Conservation (phyloP, 2,113 vertebrate species). For the Ursus arctos region DNA sequence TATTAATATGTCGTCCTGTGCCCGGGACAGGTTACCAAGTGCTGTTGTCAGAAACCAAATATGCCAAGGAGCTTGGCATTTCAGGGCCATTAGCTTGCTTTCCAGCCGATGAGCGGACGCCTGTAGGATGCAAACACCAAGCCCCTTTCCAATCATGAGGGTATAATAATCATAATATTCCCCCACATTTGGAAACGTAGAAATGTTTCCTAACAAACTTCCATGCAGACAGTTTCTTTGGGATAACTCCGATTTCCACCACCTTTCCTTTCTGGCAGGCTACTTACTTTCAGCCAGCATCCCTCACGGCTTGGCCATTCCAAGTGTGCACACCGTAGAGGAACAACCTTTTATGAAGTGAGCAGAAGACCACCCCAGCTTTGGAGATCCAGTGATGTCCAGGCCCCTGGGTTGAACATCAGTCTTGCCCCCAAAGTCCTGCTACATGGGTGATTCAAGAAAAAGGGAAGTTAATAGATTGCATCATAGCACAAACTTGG, state of each 20-base stretch:
- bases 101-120: fast-evolving
- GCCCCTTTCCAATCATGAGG: neutral
- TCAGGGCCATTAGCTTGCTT: fast-evolving
- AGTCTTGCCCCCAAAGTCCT: neutral
- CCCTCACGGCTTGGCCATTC: fast-evolving
- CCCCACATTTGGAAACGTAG: neutral
- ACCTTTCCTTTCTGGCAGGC: fast-evolving
- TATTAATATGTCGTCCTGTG: fast-evolving
- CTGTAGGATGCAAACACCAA: too few species aligned
- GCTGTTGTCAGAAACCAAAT: fast-evolving
- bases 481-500: fast-evolving
- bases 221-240: too few species aligned
- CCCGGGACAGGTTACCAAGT: too few species aligned
- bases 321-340: fast-evolving
- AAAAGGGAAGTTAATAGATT: fast-evolving
- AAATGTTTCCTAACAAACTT: neutral
- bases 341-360: fast-evolving
- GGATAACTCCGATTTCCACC: neutral
- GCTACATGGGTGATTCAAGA: fast-evolving
- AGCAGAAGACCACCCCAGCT: too few species aligned
- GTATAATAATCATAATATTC: neutral
- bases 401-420: neutral
- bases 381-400: fast-evolving
- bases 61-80: too few species aligned
- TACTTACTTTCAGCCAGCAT: fast-evolving